Conservation (phyloP, 1,140 invertebrate genomes). For the Helicoverpa zea region DNA sequence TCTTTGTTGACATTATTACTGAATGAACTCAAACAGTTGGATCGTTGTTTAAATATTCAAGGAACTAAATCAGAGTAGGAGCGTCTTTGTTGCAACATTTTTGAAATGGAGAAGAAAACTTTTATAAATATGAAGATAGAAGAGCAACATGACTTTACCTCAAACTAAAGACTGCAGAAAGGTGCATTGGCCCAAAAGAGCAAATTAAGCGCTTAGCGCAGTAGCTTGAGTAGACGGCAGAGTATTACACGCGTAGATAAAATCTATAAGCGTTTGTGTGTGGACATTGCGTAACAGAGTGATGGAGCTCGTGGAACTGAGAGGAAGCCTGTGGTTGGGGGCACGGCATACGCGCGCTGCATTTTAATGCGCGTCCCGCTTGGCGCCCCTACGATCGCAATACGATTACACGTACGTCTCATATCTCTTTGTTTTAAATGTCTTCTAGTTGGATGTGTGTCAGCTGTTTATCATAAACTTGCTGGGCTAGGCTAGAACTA, state of each 20-base stretch:
- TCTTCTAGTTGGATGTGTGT: conserved; percentile 26
- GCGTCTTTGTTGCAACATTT: neutral
- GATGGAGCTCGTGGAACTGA: conserved; percentile 47
- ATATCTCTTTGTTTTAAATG: conserved; percentile 40
- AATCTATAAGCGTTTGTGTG: conserved; percentile 37
- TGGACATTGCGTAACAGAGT: conserved; percentile 54
- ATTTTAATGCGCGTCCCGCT: conserved; percentile 61
- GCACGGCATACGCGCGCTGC: conserved; percentile 59
- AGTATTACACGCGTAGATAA: conserved; percentile 32
- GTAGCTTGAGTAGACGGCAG: neutral
- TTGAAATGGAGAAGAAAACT: neutral
- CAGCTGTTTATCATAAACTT: conserved; percentile 32
- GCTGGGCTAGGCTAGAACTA: neutral
- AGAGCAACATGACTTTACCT: conserved; percentile 4
- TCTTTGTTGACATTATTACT: conserved; percentile 24
- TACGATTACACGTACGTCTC: conserved; percentile 40
- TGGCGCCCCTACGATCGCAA: conserved; percentile 39
- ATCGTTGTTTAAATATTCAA: conserved; percentile 29
- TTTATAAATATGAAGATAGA: neutral
- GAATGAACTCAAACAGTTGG: neutral
- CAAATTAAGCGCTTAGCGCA: conserved; percentile 33
- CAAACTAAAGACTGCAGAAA: neutral
- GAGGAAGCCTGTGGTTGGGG: conserved; percentile 54
- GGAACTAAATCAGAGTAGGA: conserved; percentile 2
- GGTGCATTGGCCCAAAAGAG: conserved; percentile 9